phyloP scores from a whole-genome alignment of 2,797 vertebrate genomes.

The Luscinia luscinia region DNA sequence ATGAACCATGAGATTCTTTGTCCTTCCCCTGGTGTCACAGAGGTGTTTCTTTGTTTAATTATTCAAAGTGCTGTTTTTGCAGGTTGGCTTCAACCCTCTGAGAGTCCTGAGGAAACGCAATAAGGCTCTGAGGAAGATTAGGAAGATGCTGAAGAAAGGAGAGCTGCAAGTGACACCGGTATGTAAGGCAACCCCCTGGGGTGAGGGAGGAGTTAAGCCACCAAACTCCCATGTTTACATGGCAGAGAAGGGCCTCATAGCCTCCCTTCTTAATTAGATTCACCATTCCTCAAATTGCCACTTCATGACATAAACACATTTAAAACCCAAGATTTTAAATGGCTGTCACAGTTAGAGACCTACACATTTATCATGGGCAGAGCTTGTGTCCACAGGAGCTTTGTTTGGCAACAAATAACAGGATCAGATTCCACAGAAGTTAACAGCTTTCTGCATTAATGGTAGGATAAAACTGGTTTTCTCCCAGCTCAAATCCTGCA shows the following conservation, averaged over 20 bases:
- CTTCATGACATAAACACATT: not conserved
- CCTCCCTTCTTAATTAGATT: not conserved
- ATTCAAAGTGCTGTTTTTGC: constrained; percentile 25
- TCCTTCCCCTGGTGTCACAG: not conserved
- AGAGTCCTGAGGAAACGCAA: constrained; percentile 91
- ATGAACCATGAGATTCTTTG: not conserved
- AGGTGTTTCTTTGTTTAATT: not conserved
- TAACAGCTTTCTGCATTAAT: not conserved
- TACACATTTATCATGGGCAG: not conserved
- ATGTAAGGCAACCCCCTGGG: not conserved
- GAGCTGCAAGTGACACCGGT: constrained; percentile 85
- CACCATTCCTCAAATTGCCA: not conserved
- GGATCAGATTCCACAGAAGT: not conserved
- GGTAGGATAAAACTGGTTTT: not conserved
- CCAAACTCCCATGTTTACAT: not conserved
- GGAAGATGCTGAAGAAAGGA: constrained; percentile 86
- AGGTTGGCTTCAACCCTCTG: constrained; percentile 91
- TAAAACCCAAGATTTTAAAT: not conserved
- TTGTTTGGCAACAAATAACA: not conserved
- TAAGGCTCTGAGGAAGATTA: constrained; percentile 89
- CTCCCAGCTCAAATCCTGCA: not conserved
- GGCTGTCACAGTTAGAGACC: not conserved
- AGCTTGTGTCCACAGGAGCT: not conserved
- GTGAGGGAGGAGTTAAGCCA: not conserved
- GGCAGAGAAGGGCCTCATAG: not conserved